Base-by-base conservation (phyloP, 2,888 invertebrate genomes). In the Notodonta ziczac region DNA sequence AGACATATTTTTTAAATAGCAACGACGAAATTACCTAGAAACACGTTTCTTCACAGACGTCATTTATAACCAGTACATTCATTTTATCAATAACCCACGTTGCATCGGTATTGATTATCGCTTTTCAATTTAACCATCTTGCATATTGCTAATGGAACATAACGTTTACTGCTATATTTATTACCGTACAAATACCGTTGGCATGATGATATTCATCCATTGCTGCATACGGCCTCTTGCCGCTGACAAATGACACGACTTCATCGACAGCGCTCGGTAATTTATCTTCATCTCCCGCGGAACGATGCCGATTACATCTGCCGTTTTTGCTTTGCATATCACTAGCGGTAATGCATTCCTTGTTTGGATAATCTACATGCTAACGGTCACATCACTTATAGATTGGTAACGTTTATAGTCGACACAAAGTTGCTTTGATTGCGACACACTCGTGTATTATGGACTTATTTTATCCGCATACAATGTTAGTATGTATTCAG, bases 271-370 rank as follows among this genome's bases (percentile, higher is more conserved):
- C 61, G 48, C 66, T 61, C 61, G 67, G 63, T 72, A 74, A 81
- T 83, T 82, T 79, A 82, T 86, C 83, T 80, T 80, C 79, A 81
- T 83, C 83, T 70, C 55, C 40, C 64, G 66, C 65, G 70, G 70
- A 77, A 67, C 66, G 66, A 60, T 44, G 68, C 70, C 72, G 85
- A 85, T 83, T 76, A 73, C 72, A 82, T 84, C 82, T 77, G 65
- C 63, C 65, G 76, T 83, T 83, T 84, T 81, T 81, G 78, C 77
- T 73, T 74, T 75, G 75, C 74, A 79, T 67, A 72, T 63, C 62
- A 61, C 62, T 69, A 76, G 63, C 72, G 63, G 73, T 71, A 65
- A 63, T 67, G 63, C 76, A 80, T 83, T 80, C 78, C 78, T 66
- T 60, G 60, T 62, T 51, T 65, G 64, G 70, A 74, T 73, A 69